Evolutionary conservation across 1,140 invertebrate genomes (phyloP), one percentile per base, ranked within the genome.

Genomic region (Bombus turneri): DNA sequence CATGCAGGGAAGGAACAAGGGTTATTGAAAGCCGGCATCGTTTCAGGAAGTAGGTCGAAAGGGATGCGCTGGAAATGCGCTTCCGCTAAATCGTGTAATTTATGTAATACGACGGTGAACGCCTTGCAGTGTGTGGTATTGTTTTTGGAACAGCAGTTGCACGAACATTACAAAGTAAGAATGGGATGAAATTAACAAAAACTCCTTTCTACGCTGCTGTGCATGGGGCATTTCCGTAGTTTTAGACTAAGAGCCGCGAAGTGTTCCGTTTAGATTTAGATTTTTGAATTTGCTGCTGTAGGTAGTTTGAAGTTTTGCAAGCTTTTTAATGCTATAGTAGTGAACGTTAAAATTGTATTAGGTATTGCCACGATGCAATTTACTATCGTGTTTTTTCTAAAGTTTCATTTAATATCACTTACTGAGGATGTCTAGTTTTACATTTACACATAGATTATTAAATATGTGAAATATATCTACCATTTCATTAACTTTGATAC

Each of bases 31-130:
- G 73, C 43, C 80, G 69, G 25, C 53, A 47, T 39, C 22, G 37
- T 74, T 74, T 28, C 37, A 9, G 71, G 25, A 82, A 82, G 39
- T 82, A 25, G 80, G 80, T 82, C 71, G 71, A 57, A 62, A 39
- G 53, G n/a, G 39, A 82, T 18, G 31, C 25, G 47, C 4, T 37
- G 57, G 47, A 81, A 57, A 39, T 43, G 9, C 22, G 43, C 25
- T 71, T 37, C 43, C 78, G 41, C 25, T n/a, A 39, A n/a, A 9
- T 62, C 53, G 68, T n/a, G 80, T 74, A 82, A 71, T 73, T 82
- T 74, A 74, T 82, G 53, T 73, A 82, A 73, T 41, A 31, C 34
- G 77, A 2, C 41, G 13, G 25, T 34, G 41, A 31, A 79, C 64
- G 62, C 25, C 31, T 34, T 6, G n/a, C 31, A 64, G 62, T 8